Evolutionary conservation across 2,797 vertebrate species (phyloP), one percentile per base, ranked within the genome.

Genomic region (Selene dorsalis): DNA sequence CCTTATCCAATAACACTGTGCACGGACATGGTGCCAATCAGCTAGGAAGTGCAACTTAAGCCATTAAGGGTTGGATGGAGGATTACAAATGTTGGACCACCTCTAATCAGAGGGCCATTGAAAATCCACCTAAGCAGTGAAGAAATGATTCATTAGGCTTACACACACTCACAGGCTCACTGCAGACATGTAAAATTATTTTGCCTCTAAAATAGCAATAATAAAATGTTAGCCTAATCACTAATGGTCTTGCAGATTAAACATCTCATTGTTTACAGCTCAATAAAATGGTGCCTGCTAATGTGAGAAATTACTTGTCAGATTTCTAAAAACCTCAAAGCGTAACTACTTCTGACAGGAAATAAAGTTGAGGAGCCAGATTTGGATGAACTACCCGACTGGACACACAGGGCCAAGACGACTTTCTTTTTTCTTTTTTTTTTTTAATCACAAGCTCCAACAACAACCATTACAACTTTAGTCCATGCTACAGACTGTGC

Each of bases 21-120:
- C 71, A 75, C 32, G 77, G 87, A 90, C 88, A 77, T 48, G 14
- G 64, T 89, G 87, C 87, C 90, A 91, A 89, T 90, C 85, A 85
- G 81, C 57, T 18, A 77, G 60, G 65, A 84, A 81, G 69, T 81
- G 66, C 84, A 91, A 92, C 84, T 86, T 91, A 92, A 93, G 88
- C 83, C 86, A 88, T 90, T 87, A 87, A 85, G 77, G 84, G 71
- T 82, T 87, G 87, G 78, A 84, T 88, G 75, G 76, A 87, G 89
- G 87, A 91, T 93, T 91, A 93, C 88, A 88, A 87, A 88, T 91
- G 89, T 87, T 87, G 87, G 85, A 82, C 85, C 88, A 85, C 85
- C 86, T 84, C 84, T 90, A 91, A 93, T 92, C 86, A 90, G 61
- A 86, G 65, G 65, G 53, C 80, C 78, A 79, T 70, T 91, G 88